phyloP scores from a whole-genome alignment of 1,140 invertebrate genomes.

The Nasonia vitripennis region DNA sequence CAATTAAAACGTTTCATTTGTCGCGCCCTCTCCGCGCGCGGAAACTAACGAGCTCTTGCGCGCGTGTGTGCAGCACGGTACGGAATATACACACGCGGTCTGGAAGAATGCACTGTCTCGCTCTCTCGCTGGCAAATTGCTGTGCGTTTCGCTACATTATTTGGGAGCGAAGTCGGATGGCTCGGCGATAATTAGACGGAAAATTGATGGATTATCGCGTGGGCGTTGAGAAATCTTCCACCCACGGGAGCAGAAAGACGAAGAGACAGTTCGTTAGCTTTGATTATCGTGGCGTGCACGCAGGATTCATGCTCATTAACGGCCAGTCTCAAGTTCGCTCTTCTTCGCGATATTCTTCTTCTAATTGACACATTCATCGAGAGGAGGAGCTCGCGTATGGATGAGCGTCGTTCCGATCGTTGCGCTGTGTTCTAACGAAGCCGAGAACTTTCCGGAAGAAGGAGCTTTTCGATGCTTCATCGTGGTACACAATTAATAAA shows the following conservation, averaged over 20 bases:
- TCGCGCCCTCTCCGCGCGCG: constrained; percentile 9
- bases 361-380: constrained; percentile 47
- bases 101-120: too few species aligned
- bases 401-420: neutral
- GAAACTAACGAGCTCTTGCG: constrained; percentile 35
- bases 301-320: neutral
- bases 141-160: too few species aligned
- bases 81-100: neutral
- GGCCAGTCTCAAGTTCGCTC: neutral
- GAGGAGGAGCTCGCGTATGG: neutral
- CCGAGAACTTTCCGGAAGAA: neutral
- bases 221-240: neutral
- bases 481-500: neutral
- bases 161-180: too few species aligned
- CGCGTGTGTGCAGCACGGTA: too few species aligned
- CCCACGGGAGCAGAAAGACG: neutral
- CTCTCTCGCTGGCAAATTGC: neutral
- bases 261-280: constrained; percentile 35
- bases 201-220: neutral
- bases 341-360: neutral
- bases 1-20: constrained; percentile 45
- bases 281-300: constrained; percentile 26
- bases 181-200: too few species aligned
- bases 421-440: neutral
- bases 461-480: neutral